A percentile compares a stretch with the other conserved stretches of the same genome.
Evolutionary conservation across 2,797 vertebrate species (phyloP).

Genomic region (Poecilia velifera): DNA sequence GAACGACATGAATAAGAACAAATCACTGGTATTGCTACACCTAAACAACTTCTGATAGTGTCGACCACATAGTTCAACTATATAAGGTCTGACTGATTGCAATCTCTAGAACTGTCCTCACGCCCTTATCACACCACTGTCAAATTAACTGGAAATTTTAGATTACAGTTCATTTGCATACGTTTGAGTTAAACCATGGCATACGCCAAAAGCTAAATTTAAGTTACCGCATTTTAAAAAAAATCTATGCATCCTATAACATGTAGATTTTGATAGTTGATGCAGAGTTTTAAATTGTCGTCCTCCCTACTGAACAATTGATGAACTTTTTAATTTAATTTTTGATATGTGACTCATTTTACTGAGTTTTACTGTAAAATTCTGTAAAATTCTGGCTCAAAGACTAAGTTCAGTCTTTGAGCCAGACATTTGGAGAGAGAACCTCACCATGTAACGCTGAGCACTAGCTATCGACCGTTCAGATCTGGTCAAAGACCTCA

Average conservation of each 20-base stretch:
- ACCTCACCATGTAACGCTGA: neutral
- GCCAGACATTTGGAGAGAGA: neutral
- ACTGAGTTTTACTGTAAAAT: neutral
- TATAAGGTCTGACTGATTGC: neutral
- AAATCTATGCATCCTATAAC: neutral
- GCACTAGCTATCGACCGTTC: neutral
- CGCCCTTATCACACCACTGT: neutral
- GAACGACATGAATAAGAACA: neutral
- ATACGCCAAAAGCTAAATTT: neutral
- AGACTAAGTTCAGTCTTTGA: neutral
- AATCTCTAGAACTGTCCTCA: neutral
- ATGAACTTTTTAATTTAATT: neutral
- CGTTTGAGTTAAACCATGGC: neutral
- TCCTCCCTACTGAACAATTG: neutral
- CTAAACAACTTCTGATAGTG: neutral
- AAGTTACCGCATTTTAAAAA: neutral
- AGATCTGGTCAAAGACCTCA: neutral
- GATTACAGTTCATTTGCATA: neutral
- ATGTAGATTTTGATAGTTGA: neutral
- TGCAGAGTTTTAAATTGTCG: neutral
- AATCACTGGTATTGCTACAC: neutral
- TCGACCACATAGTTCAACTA: neutral
- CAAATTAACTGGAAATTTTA: neutral
- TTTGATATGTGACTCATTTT: neutral
- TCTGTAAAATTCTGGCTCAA: too few relatives aligned